Base-by-base conservation (phyloP, 2,888 invertebrate species). In the Isoperla grammatica region DNA sequence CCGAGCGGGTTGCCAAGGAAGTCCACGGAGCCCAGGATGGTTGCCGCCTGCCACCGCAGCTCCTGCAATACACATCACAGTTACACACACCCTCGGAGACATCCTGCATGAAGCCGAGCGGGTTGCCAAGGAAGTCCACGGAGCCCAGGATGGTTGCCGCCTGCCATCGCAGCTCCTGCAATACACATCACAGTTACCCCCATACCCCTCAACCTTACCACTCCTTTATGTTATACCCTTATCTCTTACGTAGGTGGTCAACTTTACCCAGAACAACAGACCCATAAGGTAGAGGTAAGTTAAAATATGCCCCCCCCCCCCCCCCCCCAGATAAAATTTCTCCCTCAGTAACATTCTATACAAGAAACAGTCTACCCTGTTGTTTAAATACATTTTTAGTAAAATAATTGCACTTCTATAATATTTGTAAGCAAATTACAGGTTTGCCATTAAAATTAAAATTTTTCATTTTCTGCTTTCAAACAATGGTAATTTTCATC, bases 1-100 rank as follows among this genome's bases (percentile, higher is more conserved):
- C 98, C 98, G 49, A 96, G 75, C 2, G 99, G 99, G 78, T 97
- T 98, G 40, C 99, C 99, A 54, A 99, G 82, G 74, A 99, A 97
- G 76, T 99, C 98, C 19, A 97, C 93, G 0, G 97, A 94, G 2
- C 95, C 97, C 59, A 99, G 77, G 70, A 99, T 97, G 67, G 90
- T 89, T 4, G 92, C 92, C 5, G 96, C 95, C 76, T 99, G 97
- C 84, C 95, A 92, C 71, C 90, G 89, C 54, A 98, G 74, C 75
- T 95, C 93, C 84, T 63, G n/a, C n/a, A 19, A 5, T 4, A 40
- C 40, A 40, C 5, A 40, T 6, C n/a, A 40, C 29, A 29, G 29
- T n/a, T n/a, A n/a, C n/a, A n/a, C 35, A 98, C 86, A 29, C 98
- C 97, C 76, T 97, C 97, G 1, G 93, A 89, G 40, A 99, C 88